Evolutionary conservation across 1,140 invertebrate species (phyloP), one percentile per base, ranked within the genome.

Genomic region (Zaprionus kolodkinae): DNA sequence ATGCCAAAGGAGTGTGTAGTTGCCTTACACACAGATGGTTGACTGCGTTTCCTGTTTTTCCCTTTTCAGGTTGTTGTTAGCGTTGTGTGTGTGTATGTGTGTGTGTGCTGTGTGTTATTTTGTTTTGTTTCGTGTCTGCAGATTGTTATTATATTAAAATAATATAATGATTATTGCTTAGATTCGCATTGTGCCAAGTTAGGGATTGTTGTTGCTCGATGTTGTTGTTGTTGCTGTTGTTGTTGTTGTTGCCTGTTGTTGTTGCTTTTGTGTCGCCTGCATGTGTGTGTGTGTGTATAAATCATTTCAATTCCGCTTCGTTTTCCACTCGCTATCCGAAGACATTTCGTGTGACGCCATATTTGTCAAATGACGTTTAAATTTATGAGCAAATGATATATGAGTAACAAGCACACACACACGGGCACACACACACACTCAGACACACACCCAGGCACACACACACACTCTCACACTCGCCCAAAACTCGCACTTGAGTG

Each of bases 321-420:
- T 60, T 45, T 64, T 63, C 40, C 17, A 56, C 55, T 73, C 48
- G 66, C 66, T 30, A 67, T 81, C 35, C 35, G 79, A 81, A 81
- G 74, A 68, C 79, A 78, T 81, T 63, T 79, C 70, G 74, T 76
- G 61, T 78, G 76, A 80, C 78, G 78, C 76, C 78, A 68, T 80
- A 80, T 80, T 80, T 80, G 80, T 83, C 79, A 81, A 80, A 81
- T 81, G 72, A 75, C 66, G 80, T 83, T 83, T 83, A 83, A 83
- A 83, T 83, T 82, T 79, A 83, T 79, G 78, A 64, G 36, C 62
- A 67, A 64, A 72, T 80, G 73, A 72, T 68, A 77, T 69, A 69
- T 72, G 68, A 75, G 67, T 76, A 76, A 79, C 45, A 64, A 35
- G 11, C 55, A 56, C 33, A 64, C 61, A 62, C 60, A 50, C 45